Base-by-base conservation (phyloP, 2,888 invertebrate genomes). In the Scaptomyza parva region DNA sequence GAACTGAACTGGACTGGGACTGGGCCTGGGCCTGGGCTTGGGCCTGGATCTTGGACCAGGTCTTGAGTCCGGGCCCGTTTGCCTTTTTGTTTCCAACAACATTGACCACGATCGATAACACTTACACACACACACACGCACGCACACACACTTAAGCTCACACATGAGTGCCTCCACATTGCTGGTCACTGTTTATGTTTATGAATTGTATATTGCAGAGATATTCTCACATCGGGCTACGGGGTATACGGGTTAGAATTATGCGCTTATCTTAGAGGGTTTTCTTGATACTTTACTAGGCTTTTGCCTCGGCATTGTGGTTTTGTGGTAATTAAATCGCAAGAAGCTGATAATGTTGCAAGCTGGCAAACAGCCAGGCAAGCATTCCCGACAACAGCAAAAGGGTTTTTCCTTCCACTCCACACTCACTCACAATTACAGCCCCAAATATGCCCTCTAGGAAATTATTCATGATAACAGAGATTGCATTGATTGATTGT, bases 381-480 rank as follows among this genome's bases (percentile, higher is more conserved):
- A 22, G 22, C 22, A 22, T 22, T 22, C 3, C 3, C 37, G 30
- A 20, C 61, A 61, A 67, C 76, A 60, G 60, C 67, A 72, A 72
- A 81, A 73, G 76, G 78, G 78, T 64, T 64, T 64, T 64, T 70
- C 35, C 51, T 35, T 54, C 57, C 48, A 37, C 60, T 58, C 18
- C 54, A 50, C 68, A 55, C 64, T 64, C 62, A 50, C 60, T 54
- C 51, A 63, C 63, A 60, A 66, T 65, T 76, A 78, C 81, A 68
- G 62, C 62, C 66, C 70, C 70, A 63, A 69, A 72, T 74, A 78
- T 83, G 86, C 80, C 79, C 86, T 71, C 76, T 78, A 86, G 83
- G 84, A 83, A 86, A 86, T 86, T 83, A 86, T 83, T 86, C 86
- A 86, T 80, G 83, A 83, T 83, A 86, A 86, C 86, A 86, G 78